Percentiles rank a stretch among this genome's conserved stretches.
phyloP scores from a whole-genome alignment of 2,113 vertebrate genomes.

The Pseudolaguvia tuberculata region DNA sequence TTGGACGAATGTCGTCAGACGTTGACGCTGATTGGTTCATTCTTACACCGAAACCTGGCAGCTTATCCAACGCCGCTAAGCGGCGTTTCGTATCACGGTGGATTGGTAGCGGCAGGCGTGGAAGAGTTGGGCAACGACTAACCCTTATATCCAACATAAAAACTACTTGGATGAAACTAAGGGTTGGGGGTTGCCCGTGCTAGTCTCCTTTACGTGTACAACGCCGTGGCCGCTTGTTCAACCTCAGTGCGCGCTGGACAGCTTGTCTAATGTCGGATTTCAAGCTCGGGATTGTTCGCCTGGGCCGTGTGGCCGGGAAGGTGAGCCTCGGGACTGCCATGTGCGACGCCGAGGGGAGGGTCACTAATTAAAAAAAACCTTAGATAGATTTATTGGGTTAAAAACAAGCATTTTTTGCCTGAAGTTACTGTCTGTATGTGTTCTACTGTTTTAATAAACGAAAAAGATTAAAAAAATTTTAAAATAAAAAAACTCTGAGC shows the following conservation, averaged over 20 bases:
- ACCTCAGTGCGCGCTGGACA: constrained; percentile 42
- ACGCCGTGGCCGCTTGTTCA: constrained; percentile 40
- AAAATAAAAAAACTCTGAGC: too few species aligned
- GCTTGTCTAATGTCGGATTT: constrained; percentile 86
- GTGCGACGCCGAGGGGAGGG: constrained; percentile 66
- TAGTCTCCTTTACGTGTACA: constrained; percentile 40
- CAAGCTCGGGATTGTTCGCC: constrained; percentile 91
- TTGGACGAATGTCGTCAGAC: constrained; percentile 51
- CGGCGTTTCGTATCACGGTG: constrained; percentile 63
- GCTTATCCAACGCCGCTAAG: constrained; percentile 63
- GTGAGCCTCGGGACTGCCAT: constrained; percentile 76
- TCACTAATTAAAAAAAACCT: constrained; percentile 37
- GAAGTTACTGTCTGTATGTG: not conserved
- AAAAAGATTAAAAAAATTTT: not conserved
- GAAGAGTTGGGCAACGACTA: constrained; percentile 54
- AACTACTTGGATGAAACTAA: constrained; percentile 49
- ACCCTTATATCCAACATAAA: constrained; percentile 43
- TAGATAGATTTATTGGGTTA: constrained; percentile 11
- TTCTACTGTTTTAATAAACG: not conserved
- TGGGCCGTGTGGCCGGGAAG: constrained; percentile 96
- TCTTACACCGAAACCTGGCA: constrained; percentile 44
- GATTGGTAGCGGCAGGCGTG: constrained; percentile 62
- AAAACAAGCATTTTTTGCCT: not conserved
- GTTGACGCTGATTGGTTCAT: constrained; percentile 44
- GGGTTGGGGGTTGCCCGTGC: constrained; percentile 64